These are phyloP conservation scores for Drosophila subquinaria DNA, from an alignment of 2,888 invertebrate genomes.

Conservation along the genomic window DNA sequence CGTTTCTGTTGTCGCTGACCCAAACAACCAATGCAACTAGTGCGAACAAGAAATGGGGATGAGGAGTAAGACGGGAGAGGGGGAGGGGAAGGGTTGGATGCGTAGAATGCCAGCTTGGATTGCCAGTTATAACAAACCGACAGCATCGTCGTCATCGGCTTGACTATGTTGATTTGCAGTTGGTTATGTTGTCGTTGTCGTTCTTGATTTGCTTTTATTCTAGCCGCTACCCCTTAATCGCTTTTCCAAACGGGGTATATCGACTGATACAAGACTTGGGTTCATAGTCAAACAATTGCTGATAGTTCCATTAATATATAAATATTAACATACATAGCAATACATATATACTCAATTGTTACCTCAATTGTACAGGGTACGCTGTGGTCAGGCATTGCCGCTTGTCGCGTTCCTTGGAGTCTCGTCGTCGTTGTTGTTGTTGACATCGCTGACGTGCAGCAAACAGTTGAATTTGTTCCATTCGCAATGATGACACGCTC, in stretches of 20 bases:
- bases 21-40: conserved; percentile 58
- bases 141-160: conserved; percentile 42
- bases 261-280: background rate
- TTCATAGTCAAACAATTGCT: background rate
- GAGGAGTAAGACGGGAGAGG: background rate
- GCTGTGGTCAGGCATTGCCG: background rate
- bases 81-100: background rate
- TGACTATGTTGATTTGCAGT: conserved; percentile 59
- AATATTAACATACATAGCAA: background rate
- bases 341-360: background rate
- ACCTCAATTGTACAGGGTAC: conserved; percentile 12
- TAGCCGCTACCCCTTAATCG: background rate
- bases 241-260: conserved; percentile 14
- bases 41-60: background rate
- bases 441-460: conserved; percentile 53
- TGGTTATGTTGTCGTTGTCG: conserved; percentile 36
- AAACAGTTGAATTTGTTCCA: conserved; percentile 73
- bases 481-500: conserved; percentile 77
- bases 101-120: conserved; percentile 23
- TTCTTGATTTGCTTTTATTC: conserved; percentile 40
- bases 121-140: conserved; percentile 55
- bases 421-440: conserved; percentile 25
- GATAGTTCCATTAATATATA: too few relatives aligned
- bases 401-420: background rate
- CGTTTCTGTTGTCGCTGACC: conserved; percentile 34